Evolutionary conservation across 2,113 vertebrate species (phyloP).

Genomic region (Trogon melanurus): DNA sequence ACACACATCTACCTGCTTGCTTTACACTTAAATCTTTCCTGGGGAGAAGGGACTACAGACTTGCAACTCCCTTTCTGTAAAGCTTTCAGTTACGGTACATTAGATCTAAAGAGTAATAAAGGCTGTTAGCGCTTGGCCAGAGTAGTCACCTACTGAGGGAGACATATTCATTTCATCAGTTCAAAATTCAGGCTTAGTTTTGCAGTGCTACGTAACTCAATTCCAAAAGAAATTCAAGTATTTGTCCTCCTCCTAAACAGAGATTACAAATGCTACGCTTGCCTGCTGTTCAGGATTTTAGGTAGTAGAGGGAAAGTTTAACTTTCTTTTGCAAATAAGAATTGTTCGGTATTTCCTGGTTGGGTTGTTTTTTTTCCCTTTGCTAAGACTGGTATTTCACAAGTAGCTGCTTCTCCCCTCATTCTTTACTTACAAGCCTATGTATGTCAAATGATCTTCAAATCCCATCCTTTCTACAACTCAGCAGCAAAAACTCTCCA

Average conservation of each 20-base stretch:
- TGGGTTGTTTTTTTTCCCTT: not conserved
- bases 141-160: not conserved
- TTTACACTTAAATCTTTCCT: not conserved
- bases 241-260: not conserved
- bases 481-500: slow-evolving; percentile 8
- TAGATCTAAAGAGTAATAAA: not conserved
- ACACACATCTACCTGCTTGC: too few species aligned
- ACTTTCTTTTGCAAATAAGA: not conserved
- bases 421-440: not conserved
- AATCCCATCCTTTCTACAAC: slow-evolving; percentile 10
- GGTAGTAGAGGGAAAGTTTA: not conserved
- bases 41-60: not conserved
- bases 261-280: not conserved
- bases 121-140: not conserved
- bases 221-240: not conserved
- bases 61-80: not conserved
- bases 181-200: not conserved
- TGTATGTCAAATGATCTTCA: not conserved
- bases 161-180: not conserved
- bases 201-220: not conserved
- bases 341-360: not conserved
- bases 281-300: not conserved
- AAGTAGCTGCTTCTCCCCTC: not conserved
- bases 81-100: not conserved
- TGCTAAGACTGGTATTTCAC: not conserved